Base-by-base conservation (phyloP, 1,140 invertebrate genomes). In the Bombus difficillimus region DNA sequence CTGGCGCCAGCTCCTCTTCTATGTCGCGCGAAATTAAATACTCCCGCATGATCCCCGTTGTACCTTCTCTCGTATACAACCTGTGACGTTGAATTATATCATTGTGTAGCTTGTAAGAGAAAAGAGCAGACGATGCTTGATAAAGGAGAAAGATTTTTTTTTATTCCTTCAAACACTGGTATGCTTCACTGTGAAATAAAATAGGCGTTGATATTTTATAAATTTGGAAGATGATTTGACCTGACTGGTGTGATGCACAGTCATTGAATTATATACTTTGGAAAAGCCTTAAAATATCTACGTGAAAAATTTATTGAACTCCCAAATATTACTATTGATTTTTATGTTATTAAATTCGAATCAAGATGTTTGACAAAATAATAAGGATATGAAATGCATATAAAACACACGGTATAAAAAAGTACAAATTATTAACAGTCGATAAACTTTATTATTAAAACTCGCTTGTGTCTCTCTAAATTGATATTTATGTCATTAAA, bases 11-110 rank as follows among this genome's bases (percentile, higher is more conserved):
- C 32, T 72, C 9, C 53, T 41, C 74, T 64, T 68, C 69, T 78
- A 64, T 59, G 69, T 57, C 74, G 47, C 64, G 82, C n/a, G 82
- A 69, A 78, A 83, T 78, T 83, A 78, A 83, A 83, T 83, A 78
- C 82, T n/a, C 59, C 28, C 73, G 43, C 9, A 28, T 32, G 62
- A 83, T 76, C 53, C 28, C 37, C 22, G 43, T 75, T 75, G 71
- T 75, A 32, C 9, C 25, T 53, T 39, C 28, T 69, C 25, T 43
- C 73, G 43, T 76, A 53, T 28, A 57, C 62, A 22, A 41, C 15
- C 8, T 10, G 34, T 37, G 62, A 43, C 32, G 37, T 37, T 68
- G 43, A 77, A 28, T 83, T 68, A 64, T 32, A 15, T 39, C 37
- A 59, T 59, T 37, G 53, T n/a, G 47, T 3, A 43, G 41, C 25